Conservation (phyloP, 2,797 vertebrate species). For the Euphonia xanthogaster region DNA sequence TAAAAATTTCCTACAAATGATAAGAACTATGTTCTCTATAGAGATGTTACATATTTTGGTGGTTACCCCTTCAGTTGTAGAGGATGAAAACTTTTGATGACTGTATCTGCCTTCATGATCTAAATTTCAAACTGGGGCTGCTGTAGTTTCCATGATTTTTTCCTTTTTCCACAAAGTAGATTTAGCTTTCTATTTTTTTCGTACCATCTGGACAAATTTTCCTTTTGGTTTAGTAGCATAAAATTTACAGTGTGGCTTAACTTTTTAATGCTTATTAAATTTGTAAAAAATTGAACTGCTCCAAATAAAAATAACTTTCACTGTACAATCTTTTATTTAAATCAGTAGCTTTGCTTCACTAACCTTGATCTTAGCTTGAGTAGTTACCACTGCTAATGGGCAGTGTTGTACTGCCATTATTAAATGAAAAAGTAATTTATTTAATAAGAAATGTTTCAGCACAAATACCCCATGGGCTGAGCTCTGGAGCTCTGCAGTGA, state of each 20-base stretch:
- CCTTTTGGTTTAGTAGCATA: neutral
- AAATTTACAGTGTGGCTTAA: neutral
- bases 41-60: neutral
- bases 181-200: neutral
- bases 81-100: neutral
- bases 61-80: neutral
- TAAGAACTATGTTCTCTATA: neutral
- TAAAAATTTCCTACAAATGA: neutral
- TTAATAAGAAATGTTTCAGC: neutral
- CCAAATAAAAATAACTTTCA: neutral
- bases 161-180: neutral
- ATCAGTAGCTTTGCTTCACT: neutral
- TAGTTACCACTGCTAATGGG: neutral
- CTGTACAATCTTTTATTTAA: neutral
- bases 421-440: neutral
- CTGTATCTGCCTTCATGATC: neutral
- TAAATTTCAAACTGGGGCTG: neutral
- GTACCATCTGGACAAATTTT: neutral
- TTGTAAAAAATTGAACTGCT: neutral
- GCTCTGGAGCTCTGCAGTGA: neutral
- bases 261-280: neutral
- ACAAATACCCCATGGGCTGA: neutral
- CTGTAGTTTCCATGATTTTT: neutral
- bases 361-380: neutral
- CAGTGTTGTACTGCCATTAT: neutral